Conservation (phyloP, 1,140 invertebrate genomes). For the Drosophila saltans region DNA sequence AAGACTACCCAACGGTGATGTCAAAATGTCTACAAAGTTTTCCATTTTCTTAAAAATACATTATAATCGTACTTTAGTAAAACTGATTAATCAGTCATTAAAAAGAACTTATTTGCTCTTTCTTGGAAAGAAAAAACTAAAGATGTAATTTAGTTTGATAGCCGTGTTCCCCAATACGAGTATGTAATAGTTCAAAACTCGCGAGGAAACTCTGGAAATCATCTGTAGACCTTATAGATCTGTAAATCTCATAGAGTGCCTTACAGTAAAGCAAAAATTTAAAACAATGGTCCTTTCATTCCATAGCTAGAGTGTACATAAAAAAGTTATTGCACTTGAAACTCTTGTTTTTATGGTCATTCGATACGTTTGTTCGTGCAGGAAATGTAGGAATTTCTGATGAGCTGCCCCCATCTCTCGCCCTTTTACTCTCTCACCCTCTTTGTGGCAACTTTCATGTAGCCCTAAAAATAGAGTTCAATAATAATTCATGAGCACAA, state of each 20-base stretch:
- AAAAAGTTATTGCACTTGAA: constrained; percentile 8
- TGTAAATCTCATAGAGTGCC: too few relatives aligned
- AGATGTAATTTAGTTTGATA: too few relatives aligned
- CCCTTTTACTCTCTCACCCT: not conserved
- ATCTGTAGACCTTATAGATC: not conserved
- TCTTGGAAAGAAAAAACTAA: too few relatives aligned
- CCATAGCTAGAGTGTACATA: not conserved
- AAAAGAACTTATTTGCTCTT: too few relatives aligned
- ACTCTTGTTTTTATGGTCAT: not conserved
- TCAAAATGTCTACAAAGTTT: not conserved
- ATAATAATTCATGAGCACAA: constrained; percentile 43
- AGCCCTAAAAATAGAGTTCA: constrained; percentile 24
- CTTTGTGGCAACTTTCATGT: not conserved
- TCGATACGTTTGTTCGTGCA: not conserved
- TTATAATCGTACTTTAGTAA: not conserved
- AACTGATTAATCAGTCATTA: too few relatives aligned
- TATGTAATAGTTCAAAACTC: too few relatives aligned
- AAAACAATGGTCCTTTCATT: not conserved
- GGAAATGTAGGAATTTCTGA: not conserved
- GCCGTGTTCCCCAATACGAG: too few relatives aligned
- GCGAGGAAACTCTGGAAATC: not conserved
- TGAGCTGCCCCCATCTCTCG: not conserved
- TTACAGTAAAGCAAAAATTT: too few relatives aligned
- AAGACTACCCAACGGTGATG: too few relatives aligned
- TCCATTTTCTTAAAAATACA: not conserved